These are phyloP conservation scores for Entelurus aequoreus DNA, from an alignment of 2,113 vertebrate species.

Conservation along the genomic window DNA sequence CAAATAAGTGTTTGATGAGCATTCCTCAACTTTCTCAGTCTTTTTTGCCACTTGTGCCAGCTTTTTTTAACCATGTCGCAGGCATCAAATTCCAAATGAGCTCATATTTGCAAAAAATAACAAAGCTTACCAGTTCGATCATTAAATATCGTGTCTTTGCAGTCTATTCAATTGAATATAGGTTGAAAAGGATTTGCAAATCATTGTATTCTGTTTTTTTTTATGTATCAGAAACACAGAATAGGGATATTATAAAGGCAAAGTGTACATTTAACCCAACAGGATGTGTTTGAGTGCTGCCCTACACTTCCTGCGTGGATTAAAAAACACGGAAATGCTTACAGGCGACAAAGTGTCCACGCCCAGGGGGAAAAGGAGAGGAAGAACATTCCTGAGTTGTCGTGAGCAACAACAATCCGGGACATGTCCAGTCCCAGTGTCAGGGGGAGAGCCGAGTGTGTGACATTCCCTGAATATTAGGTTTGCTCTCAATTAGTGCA, in stretches of 20 bases:
- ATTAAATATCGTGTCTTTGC: too few relatives aligned
- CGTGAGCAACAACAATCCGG: constrained; percentile 14
- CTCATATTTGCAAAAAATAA: too few relatives aligned
- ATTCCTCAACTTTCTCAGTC: too few relatives aligned
- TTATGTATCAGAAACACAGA: too few relatives aligned
- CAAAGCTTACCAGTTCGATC: too few relatives aligned
- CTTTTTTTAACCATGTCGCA: too few relatives aligned
- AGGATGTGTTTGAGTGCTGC: background rate
- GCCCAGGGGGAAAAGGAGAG: constrained; percentile 27
- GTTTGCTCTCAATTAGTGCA: background rate
- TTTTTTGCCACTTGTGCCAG: too few relatives aligned
- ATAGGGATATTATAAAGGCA: background rate
- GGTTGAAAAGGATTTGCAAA: too few relatives aligned
- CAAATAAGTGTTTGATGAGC: too few relatives aligned
- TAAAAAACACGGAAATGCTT: constrained; percentile 10
- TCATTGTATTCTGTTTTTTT: too few relatives aligned
- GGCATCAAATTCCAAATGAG: too few relatives aligned
- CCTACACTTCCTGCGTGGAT: constrained; percentile 14
- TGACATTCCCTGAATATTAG: background rate
- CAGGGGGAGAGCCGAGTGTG: background rate
- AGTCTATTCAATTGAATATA: too few relatives aligned
- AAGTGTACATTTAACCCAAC: background rate
- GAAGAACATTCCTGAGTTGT: constrained; percentile 51
- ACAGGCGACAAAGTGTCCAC: constrained; percentile 14
- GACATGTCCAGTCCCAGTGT: background rate